Conservation (phyloP, 1,140 invertebrate species). For the Ectropis grisescens region DNA sequence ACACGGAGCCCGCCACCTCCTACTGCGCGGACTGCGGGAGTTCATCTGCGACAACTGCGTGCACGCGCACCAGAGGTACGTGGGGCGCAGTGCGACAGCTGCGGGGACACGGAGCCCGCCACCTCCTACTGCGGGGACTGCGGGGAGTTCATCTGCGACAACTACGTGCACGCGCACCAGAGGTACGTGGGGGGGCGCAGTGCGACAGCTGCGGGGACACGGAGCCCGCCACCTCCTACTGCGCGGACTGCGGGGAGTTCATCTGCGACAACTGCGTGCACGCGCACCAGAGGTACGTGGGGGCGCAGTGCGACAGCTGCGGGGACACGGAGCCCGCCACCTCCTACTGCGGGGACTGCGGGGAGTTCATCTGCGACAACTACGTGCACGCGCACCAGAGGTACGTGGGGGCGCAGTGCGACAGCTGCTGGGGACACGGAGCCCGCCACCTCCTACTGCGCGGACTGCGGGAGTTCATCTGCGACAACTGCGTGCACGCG, state of each 20-base stretch:
- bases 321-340: not conserved
- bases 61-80: constrained; percentile 76
- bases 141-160: constrained; percentile 91
- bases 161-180: constrained; percentile 83
- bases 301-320: not conserved
- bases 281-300: constrained; percentile 76
- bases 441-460: constrained; percentile 69
- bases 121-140: constrained; percentile 83
- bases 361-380: constrained; percentile 91
- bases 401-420: constrained; percentile 33
- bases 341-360: constrained; percentile 85
- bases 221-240: constrained; percentile 85
- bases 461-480: constrained; percentile 92
- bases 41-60: constrained; percentile 93
- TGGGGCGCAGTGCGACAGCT: not conserved
- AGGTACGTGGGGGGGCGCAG: constrained; percentile 75
- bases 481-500: constrained; percentile 87
- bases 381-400: constrained; percentile 84
- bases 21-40: constrained; percentile 88
- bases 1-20: not conserved
- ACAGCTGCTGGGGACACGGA: not conserved
- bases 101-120: not conserved
- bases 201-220: constrained; percentile 90
- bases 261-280: constrained; percentile 92
- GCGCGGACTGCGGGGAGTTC: constrained; percentile 90